Evolutionary conservation across 2,888 invertebrate species (phyloP).

Genomic region (Noctua comes): DNA sequence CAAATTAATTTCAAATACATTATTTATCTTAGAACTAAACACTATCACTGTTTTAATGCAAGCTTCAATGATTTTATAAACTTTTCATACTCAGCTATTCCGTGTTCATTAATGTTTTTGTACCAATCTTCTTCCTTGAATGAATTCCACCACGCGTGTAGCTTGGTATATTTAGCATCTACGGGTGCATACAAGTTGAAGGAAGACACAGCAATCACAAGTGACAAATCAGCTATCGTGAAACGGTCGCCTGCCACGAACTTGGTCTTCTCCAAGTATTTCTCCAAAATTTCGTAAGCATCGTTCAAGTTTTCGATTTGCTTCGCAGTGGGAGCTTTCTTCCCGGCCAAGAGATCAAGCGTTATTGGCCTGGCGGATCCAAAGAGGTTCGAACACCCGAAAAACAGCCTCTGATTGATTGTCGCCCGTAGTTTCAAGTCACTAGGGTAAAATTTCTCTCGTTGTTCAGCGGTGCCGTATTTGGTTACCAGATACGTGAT

Average conservation of each 20-base stretch:
- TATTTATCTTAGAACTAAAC: neutral
- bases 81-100: constrained; percentile 1
- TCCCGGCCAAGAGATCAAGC: constrained; percentile 1
- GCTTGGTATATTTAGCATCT: constrained; percentile 6
- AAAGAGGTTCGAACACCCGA: constrained; percentile 5
- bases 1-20: neutral
- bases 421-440: constrained; percentile 32
- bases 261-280: constrained; percentile 34
- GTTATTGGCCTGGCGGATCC: neutral
- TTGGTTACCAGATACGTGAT: constrained; percentile 19
- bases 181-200: constrained; percentile 27
- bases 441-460: constrained; percentile 26
- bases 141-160: constrained; percentile 27
- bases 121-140: constrained; percentile 35
- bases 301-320: constrained; percentile 24
- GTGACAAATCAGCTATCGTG: constrained; percentile 28
- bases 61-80: constrained; percentile 14
- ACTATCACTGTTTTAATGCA: neutral
- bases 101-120: constrained; percentile 28
- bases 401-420: constrained; percentile 30
- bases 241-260: constrained; percentile 24
- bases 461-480: constrained; percentile 16
- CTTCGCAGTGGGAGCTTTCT: constrained; percentile 6
- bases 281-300: constrained; percentile 31
- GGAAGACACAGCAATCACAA: neutral